These are phyloP conservation scores for Notolabrus celidotus DNA, from an alignment of 2,797 vertebrate species.

Conservation along the genomic window DNA sequence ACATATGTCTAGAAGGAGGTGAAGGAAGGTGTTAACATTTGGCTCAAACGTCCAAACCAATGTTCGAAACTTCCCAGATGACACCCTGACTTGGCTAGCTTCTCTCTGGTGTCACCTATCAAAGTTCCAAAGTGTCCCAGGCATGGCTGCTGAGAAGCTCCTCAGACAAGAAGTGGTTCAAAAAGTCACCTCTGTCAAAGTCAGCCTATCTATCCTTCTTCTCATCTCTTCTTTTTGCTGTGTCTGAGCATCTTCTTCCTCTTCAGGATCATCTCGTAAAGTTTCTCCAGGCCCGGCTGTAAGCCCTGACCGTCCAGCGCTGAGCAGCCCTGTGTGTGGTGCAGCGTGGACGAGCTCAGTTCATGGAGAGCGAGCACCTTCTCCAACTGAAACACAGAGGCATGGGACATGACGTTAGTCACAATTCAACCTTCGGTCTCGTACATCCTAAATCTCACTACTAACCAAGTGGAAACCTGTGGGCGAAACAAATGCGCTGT, in stretches of 20 bases:
- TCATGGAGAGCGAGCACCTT: conserved; percentile 83
- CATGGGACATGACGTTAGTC: not conserved
- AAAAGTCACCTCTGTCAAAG: not conserved
- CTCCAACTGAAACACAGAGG: conserved; percentile 75
- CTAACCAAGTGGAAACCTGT: not conserved
- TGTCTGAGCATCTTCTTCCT: conserved; percentile 83
- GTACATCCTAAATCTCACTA: not conserved
- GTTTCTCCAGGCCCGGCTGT: conserved; percentile 84
- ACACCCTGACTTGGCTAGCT: not conserved
- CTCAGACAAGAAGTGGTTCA: conserved; percentile 10
- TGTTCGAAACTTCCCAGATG: conserved; percentile 2
- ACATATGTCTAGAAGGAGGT: conserved; percentile 3
- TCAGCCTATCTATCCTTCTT: rapidly evolving
- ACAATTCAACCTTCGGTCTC: not conserved
- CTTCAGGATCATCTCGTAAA: conserved; percentile 88
- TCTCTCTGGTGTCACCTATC: not conserved
- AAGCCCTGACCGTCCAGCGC: conserved; percentile 85
- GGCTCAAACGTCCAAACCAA: not conserved
- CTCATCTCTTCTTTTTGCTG: conserved; percentile 85
- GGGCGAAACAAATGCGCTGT: not conserved
- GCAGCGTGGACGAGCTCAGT: conserved; percentile 78
- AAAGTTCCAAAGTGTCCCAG: conserved; percentile 13
- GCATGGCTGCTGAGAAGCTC: conserved; percentile 6
- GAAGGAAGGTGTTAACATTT: conserved; percentile 5
- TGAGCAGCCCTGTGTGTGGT: conserved; percentile 86